Evolutionary conservation across 2,797 vertebrate species (phyloP), one percentile per base, ranked within the genome.

Genomic region (Poecilia gillii): DNA sequence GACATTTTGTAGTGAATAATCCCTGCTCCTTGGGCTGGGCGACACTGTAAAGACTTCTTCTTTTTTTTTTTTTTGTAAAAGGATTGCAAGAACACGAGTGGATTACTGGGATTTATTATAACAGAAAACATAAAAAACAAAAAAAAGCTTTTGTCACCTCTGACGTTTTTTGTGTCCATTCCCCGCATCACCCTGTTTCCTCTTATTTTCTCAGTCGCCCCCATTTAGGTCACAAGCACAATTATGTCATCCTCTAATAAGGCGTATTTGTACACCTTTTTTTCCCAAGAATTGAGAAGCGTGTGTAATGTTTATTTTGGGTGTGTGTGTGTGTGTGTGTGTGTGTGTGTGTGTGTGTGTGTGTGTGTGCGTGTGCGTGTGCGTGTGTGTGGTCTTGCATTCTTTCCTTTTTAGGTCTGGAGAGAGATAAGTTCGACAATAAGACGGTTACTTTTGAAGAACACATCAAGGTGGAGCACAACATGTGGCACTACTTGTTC

Each of bases 401-500:
- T 7, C 28, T 80, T 72, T 78, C 31, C 23, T 78, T 75, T 43
- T 39, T 74, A 99, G 99, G 99, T 86, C 88, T 99, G 94, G 98
- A 99, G 89, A 95, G 99, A 83, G 99, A 99, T 90, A 99, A 99
- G 93, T 99, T 99, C 80, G 99, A 99, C 95, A 99, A 99, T 91
- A 99, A 99, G 96, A 99, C 99, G 0, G 99, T 99, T 47, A 99
- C 98, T 0, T 99, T 99, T 78, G 99, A 99, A 73, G 99, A 99
- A 84, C 99, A 99, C 92, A 99, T 99, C 89, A 98, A 99, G 92
- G 98, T 98, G 7, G 99, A 99, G 53, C 98, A 99, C 96, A 99
- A 99, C 92, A 99, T 99, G 99, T 99, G 98, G 99, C 98, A 99
- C 82, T 99, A 99, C 72, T 94, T 99, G 88, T 99, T 96, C 93